Evolutionary conservation across 2,113 vertebrate genomes (phyloP).

Genomic region (Willisornis vidua): DNA sequence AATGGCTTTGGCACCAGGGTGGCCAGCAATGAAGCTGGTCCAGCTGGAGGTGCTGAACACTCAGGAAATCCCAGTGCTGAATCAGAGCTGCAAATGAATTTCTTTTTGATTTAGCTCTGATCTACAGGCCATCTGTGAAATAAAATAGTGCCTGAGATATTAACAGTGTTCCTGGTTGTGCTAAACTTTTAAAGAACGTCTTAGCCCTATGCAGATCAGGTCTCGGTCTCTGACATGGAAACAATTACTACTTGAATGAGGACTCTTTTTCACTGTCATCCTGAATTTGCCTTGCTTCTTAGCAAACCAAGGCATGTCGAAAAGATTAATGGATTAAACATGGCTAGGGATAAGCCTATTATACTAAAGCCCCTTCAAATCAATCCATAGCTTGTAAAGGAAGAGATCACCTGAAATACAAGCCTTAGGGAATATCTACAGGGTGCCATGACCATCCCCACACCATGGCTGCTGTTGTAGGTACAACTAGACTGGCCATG

Average conservation of each 20-base stretch:
- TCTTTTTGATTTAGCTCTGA: conserved; percentile 11
- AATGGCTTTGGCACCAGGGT: background rate
- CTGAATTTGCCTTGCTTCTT: conserved; percentile 36
- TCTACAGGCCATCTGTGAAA: background rate
- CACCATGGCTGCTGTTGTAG: background rate
- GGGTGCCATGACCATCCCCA: background rate
- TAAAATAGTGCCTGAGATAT: background rate
- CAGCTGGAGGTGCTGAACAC: background rate
- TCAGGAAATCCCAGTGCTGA: background rate
- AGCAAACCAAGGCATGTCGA: conserved; percentile 39
- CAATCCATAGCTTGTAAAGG: conserved; percentile 51
- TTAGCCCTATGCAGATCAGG: background rate
- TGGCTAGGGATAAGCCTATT: conserved; percentile 49
- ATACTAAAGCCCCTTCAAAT: conserved; percentile 51
- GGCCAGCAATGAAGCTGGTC: background rate
- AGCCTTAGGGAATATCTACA: background rate
- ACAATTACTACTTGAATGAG: conserved; percentile 20
- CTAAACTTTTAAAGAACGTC: background rate
- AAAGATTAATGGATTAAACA: conserved; percentile 68
- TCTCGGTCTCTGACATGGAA: background rate
- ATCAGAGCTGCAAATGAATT: background rate
- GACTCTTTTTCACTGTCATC: conserved; percentile 55
- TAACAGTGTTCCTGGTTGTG: background rate
- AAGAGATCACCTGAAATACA: conserved; percentile 44
- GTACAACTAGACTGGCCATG: background rate